Evolutionary conservation across 2,113 vertebrate genomes (phyloP).

Genomic region (Formicarius rufipectus): DNA sequence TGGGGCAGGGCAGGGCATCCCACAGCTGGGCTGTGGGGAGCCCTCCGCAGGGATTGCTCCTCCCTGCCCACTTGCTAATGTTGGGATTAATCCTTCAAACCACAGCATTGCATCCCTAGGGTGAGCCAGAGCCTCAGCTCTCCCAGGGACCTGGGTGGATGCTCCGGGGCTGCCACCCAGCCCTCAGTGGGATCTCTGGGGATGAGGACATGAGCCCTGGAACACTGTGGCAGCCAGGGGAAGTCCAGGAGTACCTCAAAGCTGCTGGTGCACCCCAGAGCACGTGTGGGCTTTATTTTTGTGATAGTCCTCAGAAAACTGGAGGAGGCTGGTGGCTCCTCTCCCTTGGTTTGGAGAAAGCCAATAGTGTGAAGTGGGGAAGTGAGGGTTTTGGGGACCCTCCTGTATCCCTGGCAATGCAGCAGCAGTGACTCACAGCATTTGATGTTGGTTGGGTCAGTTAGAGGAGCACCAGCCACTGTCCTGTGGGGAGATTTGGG

Average conservation of each 20-base stretch:
- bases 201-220: background rate
- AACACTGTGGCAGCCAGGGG: background rate
- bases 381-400: background rate
- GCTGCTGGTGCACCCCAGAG: background rate
- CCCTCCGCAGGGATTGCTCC: background rate
- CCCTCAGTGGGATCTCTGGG: background rate
- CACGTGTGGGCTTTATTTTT: background rate
- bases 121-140: background rate
- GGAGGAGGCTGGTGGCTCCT: background rate
- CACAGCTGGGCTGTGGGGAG: background rate
- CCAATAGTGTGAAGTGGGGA: background rate
- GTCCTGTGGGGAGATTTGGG: background rate
- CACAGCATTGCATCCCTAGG: background rate
- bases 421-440: background rate
- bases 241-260: background rate
- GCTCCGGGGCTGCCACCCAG: background rate
- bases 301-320: background rate
- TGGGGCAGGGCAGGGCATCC: constrained; percentile 23
- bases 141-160: background rate
- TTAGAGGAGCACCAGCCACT: fast-evolving
- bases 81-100: background rate
- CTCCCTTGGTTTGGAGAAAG: background rate
- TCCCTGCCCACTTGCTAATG: background rate
- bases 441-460: fast-evolving
- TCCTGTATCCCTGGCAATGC: background rate